Percentiles rank a stretch among this genome's conserved stretches.
These are phyloP conservation scores for Bactericera cockerelli DNA, from an alignment of 1,140 invertebrate genomes.

Conservation along the genomic window DNA sequence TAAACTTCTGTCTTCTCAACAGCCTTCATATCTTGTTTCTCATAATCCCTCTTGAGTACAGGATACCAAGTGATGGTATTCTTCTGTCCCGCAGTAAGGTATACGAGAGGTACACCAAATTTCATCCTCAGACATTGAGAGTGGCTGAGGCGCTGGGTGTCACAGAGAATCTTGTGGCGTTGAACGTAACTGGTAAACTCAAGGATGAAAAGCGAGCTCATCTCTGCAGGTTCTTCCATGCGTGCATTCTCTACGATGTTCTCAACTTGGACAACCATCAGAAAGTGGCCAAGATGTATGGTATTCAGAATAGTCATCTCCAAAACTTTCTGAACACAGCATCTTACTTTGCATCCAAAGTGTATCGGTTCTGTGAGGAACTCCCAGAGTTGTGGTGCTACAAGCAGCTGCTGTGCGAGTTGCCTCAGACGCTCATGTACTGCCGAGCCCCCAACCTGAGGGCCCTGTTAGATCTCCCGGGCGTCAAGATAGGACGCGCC, in stretches of 20 bases:
- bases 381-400: constrained; percentile 70
- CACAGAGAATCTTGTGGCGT: background rate
- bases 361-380: constrained; percentile 30
- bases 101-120: background rate
- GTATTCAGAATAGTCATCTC: background rate
- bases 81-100: background rate
- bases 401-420: constrained; percentile 47
- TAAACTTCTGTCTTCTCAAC: background rate
- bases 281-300: background rate
- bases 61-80: background rate
- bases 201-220: background rate
- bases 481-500: constrained; percentile 70
- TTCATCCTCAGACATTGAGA: background rate
- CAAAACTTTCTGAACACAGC: background rate
- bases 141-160: background rate
- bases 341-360: constrained; percentile 3
- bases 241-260: background rate
- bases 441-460: constrained; percentile 59
- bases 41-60: background rate
- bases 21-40: background rate
- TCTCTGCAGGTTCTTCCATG: background rate
- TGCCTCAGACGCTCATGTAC: constrained; percentile 51
- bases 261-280: background rate
- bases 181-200: background rate
- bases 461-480: constrained; percentile 65